Percentiles rank a stretch among this genome's conserved stretches.
Evolutionary conservation across 2,113 vertebrate species (phyloP).

Genomic region (Syngnathus scovelli): DNA sequence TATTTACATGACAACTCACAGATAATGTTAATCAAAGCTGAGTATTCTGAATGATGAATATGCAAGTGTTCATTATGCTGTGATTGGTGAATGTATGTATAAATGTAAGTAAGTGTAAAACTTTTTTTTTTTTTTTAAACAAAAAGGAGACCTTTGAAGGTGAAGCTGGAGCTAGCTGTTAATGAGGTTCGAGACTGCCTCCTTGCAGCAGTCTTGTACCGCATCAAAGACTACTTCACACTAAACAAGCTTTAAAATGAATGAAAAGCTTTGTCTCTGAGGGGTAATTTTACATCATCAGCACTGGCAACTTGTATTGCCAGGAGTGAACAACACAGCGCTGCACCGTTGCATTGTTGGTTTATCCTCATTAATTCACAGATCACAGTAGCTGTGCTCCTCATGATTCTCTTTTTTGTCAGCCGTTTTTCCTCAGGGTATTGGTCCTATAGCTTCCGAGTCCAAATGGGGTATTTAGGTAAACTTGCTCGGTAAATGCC

Average conservation of each 20-base stretch:
- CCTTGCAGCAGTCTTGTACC: slow-evolving; percentile 59
- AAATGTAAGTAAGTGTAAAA: slow-evolving; percentile 1
- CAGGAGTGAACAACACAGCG: slow-evolving; percentile 45
- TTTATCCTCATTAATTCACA: slow-evolving; percentile 70
- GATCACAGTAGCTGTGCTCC: slow-evolving; percentile 55
- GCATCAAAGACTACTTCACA: slow-evolving; percentile 73
- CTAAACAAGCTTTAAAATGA: slow-evolving; percentile 77
- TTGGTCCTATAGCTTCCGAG: slow-evolving; percentile 49
- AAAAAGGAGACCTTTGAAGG: slow-evolving; percentile 53
- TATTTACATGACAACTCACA: too few species aligned
- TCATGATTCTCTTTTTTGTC: slow-evolving; percentile 49
- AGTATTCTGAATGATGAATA: too few species aligned
- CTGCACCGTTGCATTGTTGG: slow-evolving; percentile 45
- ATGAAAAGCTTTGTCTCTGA: slow-evolving; percentile 71
- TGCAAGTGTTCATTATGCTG: not conserved
- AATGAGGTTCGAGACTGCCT: slow-evolving; percentile 66
- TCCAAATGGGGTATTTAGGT: slow-evolving; percentile 48
- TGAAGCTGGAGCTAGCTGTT: slow-evolving; percentile 54
- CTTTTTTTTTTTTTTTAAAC: slow-evolving; percentile 6
- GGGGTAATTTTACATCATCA: slow-evolving; percentile 75
- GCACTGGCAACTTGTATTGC: slow-evolving; percentile 62
- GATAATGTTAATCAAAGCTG: too few species aligned
- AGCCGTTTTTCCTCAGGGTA: slow-evolving; percentile 40
- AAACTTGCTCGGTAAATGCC: slow-evolving; percentile 50
- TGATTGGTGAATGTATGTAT: slow-evolving; percentile 5